Percentiles rank a stretch among this genome's conserved stretches.
These are phyloP conservation scores for Parasteatoda tepidariorum DNA, from an alignment of 1,140 invertebrate species.

Conservation along the genomic window DNA sequence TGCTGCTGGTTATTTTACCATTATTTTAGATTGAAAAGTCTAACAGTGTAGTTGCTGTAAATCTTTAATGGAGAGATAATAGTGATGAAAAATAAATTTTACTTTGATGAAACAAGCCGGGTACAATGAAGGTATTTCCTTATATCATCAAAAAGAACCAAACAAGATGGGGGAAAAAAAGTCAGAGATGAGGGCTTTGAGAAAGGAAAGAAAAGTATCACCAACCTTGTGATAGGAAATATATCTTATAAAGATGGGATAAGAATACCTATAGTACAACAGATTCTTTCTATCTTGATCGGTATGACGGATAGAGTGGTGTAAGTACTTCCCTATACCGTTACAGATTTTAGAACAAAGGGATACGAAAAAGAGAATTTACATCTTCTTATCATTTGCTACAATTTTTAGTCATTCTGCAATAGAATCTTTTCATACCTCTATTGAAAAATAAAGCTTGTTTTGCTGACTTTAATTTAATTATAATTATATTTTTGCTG, in stretches of 20 bases:
- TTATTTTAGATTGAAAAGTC: too few relatives aligned
- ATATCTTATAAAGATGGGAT: constrained; percentile 48
- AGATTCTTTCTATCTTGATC: background rate
- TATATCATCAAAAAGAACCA: too few relatives aligned
- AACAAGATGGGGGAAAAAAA: too few relatives aligned
- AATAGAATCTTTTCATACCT: background rate
- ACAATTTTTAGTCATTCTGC: background rate
- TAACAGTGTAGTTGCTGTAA: too few relatives aligned
- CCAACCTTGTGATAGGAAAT: constrained; percentile 45
- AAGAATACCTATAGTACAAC: constrained; percentile 56
- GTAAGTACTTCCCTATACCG: too few relatives aligned
- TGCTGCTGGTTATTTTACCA: too few relatives aligned
- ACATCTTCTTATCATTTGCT: background rate
- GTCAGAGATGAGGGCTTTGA: too few relatives aligned
- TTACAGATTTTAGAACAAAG: background rate
- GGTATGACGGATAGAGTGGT: background rate
- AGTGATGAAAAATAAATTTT: too few relatives aligned
- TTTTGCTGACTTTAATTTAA: background rate
- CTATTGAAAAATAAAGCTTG: background rate
- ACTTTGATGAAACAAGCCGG: too few relatives aligned
- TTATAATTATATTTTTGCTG: background rate
- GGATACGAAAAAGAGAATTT: background rate
- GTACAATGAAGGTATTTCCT: too few relatives aligned
- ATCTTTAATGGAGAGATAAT: too few relatives aligned
- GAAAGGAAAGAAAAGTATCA: constrained; percentile 49